These are phyloP conservation scores for Philereme transversata DNA, from an alignment of 2,888 invertebrate genomes.

Conservation along the genomic window DNA sequence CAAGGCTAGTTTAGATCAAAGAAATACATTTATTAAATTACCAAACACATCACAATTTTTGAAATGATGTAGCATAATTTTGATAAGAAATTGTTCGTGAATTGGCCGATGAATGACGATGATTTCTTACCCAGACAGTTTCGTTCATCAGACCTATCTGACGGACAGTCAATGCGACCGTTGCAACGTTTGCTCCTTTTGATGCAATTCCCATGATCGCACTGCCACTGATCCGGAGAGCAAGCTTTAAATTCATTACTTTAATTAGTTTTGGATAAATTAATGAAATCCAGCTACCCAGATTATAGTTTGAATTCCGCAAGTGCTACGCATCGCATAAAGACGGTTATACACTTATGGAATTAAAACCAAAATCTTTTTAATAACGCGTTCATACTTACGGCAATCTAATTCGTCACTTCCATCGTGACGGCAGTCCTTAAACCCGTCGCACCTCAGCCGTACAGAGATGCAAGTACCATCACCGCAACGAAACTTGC, in stretches of 20 bases:
- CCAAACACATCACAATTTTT: neutral
- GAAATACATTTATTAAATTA: neutral
- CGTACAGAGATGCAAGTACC: constrained; percentile 88
- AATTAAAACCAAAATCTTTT: constrained; percentile 16
- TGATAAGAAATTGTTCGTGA: constrained; percentile 12
- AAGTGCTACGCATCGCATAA: neutral
- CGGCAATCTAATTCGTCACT: constrained; percentile 86
- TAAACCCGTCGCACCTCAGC: constrained; percentile 88
- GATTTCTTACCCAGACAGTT: constrained; percentile 84
- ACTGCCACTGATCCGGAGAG: constrained; percentile 88
- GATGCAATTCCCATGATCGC: constrained; percentile 88
- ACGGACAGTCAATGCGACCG: constrained; percentile 87
- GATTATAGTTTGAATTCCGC: constrained; percentile 12
- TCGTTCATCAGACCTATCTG: constrained; percentile 89
- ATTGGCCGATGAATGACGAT: constrained; percentile 1
- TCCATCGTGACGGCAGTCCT: constrained; percentile 87
- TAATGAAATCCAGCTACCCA: constrained; percentile 29
- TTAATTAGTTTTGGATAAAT: constrained; percentile 38
- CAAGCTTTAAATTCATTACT: constrained; percentile 78
- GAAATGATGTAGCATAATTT: neutral
- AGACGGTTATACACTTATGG: neutral
- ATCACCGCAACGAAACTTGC: constrained; percentile 88
- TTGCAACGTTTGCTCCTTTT: constrained; percentile 85
- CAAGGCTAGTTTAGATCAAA: constrained; percentile 28
- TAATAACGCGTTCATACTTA: constrained; percentile 67